These are phyloP conservation scores for Mobula birostris DNA, from an alignment of 2,113 vertebrate species.

Conservation along the genomic window DNA sequence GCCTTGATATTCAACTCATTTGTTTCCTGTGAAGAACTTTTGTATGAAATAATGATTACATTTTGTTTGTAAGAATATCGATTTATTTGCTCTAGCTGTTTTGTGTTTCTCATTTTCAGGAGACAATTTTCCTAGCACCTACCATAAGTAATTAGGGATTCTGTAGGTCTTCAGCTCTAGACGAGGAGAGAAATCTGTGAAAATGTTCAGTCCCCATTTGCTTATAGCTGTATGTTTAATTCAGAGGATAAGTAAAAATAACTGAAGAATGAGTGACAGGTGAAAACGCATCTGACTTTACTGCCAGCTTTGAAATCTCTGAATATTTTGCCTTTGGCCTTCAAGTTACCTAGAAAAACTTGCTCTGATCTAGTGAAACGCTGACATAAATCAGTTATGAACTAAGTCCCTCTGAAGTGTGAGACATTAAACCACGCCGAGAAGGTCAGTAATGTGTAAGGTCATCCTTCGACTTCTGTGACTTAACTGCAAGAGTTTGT, in stretches of 20 bases:
- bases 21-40: neutral
- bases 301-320: constrained; percentile 44
- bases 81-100: neutral
- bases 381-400: constrained; percentile 40
- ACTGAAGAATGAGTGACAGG: constrained; percentile 44
- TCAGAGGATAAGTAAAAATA: constrained; percentile 42
- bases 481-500: constrained; percentile 18
- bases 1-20: neutral
- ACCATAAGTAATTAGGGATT: constrained; percentile 42
- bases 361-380: constrained; percentile 13
- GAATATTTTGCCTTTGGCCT: constrained; percentile 45
- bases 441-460: constrained; percentile 41
- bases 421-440: constrained; percentile 37
- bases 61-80: neutral
- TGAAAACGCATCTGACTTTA: constrained; percentile 47
- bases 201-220: neutral
- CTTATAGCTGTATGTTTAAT: neutral
- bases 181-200: constrained; percentile 39
- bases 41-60: too few relatives aligned
- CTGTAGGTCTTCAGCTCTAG: neutral
- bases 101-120: neutral
- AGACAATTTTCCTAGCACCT: neutral
- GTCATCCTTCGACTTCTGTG: constrained; percentile 38
- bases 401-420: constrained; percentile 43
- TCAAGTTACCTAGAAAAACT: constrained; percentile 41